Conservation (phyloP, 2,888 invertebrate species). For the Pseudococcus viburni region DNA sequence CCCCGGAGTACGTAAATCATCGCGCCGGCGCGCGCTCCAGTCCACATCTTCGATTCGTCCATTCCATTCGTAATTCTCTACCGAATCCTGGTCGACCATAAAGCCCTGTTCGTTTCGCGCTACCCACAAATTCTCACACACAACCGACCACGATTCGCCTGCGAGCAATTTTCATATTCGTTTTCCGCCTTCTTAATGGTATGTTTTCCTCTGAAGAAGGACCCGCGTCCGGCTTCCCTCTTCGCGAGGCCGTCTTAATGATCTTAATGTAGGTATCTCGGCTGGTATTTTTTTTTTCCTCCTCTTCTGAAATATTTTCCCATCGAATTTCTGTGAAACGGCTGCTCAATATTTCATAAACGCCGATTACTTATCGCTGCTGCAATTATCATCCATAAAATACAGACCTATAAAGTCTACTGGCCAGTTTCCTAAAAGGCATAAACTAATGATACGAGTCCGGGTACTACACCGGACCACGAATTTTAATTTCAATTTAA, state of each 20-base stretch:
- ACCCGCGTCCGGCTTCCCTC: constrained; percentile 18
- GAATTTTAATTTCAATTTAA: background rate
- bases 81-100: background rate
- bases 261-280: background rate
- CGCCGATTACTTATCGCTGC: constrained; percentile 35
- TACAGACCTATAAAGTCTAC: background rate
- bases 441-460: background rate
- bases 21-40: background rate
- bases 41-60: background rate
- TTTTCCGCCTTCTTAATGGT: constrained; percentile 66
- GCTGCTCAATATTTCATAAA: constrained; percentile 39
- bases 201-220: constrained; percentile 65
- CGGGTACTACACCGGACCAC: background rate
- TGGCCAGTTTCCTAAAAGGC: constrained; percentile 30
- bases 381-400: too few relatives aligned
- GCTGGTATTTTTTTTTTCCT: background rate
- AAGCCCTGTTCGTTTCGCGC: background rate
- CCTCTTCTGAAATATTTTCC: constrained; percentile 29
- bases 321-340: constrained; percentile 3
- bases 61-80: background rate
- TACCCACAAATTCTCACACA: constrained; percentile 63
- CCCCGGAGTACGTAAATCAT: background rate
- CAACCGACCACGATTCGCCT: constrained; percentile 64
- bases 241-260: background rate
- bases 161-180: constrained; percentile 59